Conservation (phyloP, 2,797 vertebrate genomes). For the Tamandua tetradactyla region DNA sequence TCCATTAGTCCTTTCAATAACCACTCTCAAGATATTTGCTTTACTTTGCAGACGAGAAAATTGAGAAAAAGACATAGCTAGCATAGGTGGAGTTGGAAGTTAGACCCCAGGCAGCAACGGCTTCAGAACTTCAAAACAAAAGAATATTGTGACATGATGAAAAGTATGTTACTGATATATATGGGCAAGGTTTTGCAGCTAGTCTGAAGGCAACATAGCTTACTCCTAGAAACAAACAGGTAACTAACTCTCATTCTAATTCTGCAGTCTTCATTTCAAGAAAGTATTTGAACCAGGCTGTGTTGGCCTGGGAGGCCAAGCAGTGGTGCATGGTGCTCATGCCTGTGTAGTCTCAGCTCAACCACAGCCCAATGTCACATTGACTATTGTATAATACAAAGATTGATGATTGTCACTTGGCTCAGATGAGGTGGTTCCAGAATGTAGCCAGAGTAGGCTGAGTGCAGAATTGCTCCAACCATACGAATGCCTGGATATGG, state of each 20-base stretch:
- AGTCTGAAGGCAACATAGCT: not conserved
- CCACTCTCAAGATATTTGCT: not conserved
- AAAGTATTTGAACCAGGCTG: not conserved
- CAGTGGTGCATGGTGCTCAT: not conserved
- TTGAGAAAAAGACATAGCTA: not conserved
- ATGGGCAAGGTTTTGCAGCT: not conserved
- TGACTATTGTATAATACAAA: not conserved
- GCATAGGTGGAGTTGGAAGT: accelerated
- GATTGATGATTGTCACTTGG: not conserved
- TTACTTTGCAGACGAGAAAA: not conserved
- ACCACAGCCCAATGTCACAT: not conserved
- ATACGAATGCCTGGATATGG: not conserved
- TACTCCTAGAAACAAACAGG: not conserved
- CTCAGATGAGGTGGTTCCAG: not conserved
- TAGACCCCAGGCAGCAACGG: not conserved
- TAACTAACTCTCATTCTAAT: not conserved
- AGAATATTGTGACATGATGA: not conserved
- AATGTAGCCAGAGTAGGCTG: not conserved
- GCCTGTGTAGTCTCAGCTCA: not conserved
- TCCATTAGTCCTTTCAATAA: not conserved
- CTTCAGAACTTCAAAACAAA: not conserved
- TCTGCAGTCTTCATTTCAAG: not conserved
- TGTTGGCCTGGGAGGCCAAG: not conserved
- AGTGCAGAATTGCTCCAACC: not conserved
- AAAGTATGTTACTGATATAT: not conserved